These are phyloP conservation scores for Siderastrea siderea DNA, from an alignment of 92 coral and sea anemone species.

Conservation along the genomic window DNA sequence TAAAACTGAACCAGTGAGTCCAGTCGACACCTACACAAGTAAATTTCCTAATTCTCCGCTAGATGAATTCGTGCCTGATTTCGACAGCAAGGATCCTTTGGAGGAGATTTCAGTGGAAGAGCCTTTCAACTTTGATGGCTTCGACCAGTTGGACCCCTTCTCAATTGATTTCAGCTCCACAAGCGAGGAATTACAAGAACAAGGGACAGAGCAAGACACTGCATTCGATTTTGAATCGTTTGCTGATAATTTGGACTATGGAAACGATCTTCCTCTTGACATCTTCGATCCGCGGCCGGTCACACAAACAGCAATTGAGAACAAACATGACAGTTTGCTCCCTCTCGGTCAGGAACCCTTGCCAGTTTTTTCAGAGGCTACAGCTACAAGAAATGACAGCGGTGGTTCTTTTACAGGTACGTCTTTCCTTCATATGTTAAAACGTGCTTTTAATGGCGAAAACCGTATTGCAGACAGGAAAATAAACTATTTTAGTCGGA, in stretches of 20 bases:
- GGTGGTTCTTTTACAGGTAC: conserved; percentile 66
- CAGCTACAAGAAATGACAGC: conserved; percentile 57
- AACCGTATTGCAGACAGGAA: neutral
- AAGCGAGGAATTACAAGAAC: conserved; percentile 46
- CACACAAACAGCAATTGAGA: conserved; percentile 39
- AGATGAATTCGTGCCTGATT: conserved; percentile 35
- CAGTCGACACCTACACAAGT: neutral
- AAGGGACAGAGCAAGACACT: conserved; percentile 37
- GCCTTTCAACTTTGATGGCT: conserved; percentile 46
- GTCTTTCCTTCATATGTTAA: neutral
- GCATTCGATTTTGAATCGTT: conserved; percentile 76
- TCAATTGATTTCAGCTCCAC: conserved; percentile 76
- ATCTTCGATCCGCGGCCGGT: conserved; percentile 50
- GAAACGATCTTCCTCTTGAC: conserved; percentile 70
- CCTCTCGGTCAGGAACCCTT: conserved; percentile 36
- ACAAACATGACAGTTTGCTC: conserved; percentile 33
- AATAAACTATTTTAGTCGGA: neutral
- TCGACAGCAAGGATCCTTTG: conserved; percentile 49
- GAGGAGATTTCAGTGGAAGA: conserved; percentile 47
- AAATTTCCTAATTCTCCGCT: conserved; percentile 37
- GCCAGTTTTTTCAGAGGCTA: conserved; percentile 46
- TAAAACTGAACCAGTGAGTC: conserved; percentile 40
- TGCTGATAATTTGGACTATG: conserved; percentile 59
- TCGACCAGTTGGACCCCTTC: conserved; percentile 75
- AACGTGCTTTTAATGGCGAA: neutral